phyloP scores from a whole-genome alignment of 1,140 invertebrate species.

The Coptotermes formosanus region DNA sequence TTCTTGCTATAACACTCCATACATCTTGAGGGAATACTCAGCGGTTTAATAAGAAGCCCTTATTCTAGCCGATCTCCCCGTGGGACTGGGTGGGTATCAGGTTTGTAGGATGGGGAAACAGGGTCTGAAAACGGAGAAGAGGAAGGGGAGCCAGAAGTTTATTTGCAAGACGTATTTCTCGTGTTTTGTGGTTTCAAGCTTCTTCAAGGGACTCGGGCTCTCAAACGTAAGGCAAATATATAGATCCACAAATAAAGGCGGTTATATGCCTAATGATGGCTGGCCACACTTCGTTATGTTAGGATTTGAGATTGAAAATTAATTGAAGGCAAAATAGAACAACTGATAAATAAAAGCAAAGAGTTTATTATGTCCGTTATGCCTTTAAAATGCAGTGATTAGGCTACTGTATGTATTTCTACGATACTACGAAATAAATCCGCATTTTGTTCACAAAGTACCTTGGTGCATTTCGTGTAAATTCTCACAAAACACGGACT shows the following conservation, averaged over 20 bases:
- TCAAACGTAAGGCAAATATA: background rate
- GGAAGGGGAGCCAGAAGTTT: background rate
- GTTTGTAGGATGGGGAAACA: background rate
- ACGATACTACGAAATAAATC: too few species aligned
- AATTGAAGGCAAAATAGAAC: too few species aligned
- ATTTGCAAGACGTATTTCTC: background rate
- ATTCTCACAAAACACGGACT: too few species aligned
- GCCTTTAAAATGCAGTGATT: too few species aligned
- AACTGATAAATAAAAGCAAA: too few species aligned
- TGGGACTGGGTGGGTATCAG: background rate
- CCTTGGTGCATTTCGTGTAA: too few species aligned
- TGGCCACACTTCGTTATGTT: too few species aligned
- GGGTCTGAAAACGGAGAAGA: background rate
- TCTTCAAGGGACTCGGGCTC: background rate
- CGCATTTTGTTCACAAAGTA: too few species aligned
- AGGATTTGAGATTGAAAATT: too few species aligned
- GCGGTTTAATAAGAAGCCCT: conserved; percentile 4
- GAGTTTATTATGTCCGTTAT: too few species aligned
- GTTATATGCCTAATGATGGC: background rate
- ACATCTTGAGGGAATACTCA: background rate
- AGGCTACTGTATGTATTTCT: too few species aligned
- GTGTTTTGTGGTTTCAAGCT: background rate
- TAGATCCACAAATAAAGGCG: background rate
- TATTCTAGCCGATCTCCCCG: background rate
- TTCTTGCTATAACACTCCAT: background rate